Evolutionary conservation across 2,797 vertebrate species (phyloP).

Genomic region (Babyrousa celebensis): DNA sequence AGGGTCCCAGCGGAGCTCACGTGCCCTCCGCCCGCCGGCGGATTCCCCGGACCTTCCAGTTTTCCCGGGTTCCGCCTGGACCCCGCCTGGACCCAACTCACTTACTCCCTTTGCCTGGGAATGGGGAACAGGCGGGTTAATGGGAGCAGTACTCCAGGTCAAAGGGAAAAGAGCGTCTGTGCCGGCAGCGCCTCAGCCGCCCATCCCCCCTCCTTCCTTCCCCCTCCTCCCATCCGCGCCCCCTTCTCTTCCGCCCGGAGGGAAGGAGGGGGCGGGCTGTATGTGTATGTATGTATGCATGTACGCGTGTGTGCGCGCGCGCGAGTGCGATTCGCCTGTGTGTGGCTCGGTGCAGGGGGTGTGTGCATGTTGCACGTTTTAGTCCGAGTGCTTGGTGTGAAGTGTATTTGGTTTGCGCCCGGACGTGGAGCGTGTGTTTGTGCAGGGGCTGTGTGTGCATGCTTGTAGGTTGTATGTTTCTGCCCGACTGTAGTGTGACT

Average conservation of each 20-base stretch:
- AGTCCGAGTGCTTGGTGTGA: conserved; percentile 65
- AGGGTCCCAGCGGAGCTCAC: conserved; percentile 61
- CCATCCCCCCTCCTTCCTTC: conserved; percentile 71
- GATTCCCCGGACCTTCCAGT: conserved; percentile 47
- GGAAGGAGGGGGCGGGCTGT: conserved; percentile 78
- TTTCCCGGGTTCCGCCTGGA: conserved; percentile 61
- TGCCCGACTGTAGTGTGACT: conserved; percentile 52
- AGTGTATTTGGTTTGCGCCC: conserved; percentile 68
- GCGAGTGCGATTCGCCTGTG: conserved; percentile 27
- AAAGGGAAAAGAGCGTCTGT: conserved; percentile 74
- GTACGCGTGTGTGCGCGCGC: conserved; percentile 53
- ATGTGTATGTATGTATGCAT: conserved; percentile 83
- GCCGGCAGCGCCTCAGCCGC: neutral
- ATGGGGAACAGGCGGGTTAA: neutral
- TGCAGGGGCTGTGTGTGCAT: conserved; percentile 67
- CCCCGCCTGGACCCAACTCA: conserved; percentile 59
- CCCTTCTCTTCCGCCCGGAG: conserved; percentile 78
- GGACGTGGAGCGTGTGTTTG: conserved; percentile 60
- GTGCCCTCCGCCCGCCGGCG: neutral
- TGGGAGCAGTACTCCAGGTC: conserved; percentile 69
- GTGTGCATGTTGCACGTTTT: conserved; percentile 68
- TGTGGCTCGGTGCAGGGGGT: conserved; percentile 37
- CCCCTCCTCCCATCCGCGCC: conserved; percentile 78
- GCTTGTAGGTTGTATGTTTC: conserved; percentile 69
- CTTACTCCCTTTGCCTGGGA: conserved; percentile 51